Conservation (phyloP, 2,888 invertebrate genomes). For the Strigamia transsilvanica region DNA sequence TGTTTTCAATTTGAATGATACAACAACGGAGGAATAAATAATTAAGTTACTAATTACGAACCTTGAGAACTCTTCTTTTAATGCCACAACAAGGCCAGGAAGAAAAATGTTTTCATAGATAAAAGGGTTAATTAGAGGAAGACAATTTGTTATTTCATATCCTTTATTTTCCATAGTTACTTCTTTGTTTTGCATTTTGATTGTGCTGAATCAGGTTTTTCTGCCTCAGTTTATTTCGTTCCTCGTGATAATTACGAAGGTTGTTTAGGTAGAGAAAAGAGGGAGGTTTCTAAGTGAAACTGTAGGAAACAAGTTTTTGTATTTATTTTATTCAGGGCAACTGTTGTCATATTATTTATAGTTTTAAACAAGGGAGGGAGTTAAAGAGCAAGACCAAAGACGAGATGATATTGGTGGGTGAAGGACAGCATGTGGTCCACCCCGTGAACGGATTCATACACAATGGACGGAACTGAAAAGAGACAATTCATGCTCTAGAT, state of each 20-base stretch:
- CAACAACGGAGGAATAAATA: neutral
- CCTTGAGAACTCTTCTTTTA: slow-evolving; percentile 33
- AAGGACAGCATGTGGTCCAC: slow-evolving; percentile 49
- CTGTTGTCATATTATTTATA: slow-evolving; percentile 28
- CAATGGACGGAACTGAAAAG: slow-evolving; percentile 49
- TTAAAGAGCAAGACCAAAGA: slow-evolving; percentile 15
- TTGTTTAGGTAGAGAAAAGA: slow-evolving; percentile 37
- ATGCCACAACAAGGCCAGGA: slow-evolving; percentile 19
- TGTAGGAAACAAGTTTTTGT: slow-evolving; percentile 2
- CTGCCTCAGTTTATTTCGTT: slow-evolving; percentile 34
- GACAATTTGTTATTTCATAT: neutral
- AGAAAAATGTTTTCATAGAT: neutral
- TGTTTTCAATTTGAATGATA: neutral
- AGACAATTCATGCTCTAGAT: slow-evolving; percentile 46
- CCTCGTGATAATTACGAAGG: slow-evolving; percentile 48
- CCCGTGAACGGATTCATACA: slow-evolving; percentile 35
- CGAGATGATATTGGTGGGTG: slow-evolving; percentile 28
- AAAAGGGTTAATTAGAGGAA: slow-evolving; percentile 45
- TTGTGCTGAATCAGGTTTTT: slow-evolving; percentile 45
- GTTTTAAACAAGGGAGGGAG: slow-evolving; percentile 14
- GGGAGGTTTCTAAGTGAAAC: slow-evolving; percentile 20
- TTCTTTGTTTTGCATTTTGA: slow-evolving; percentile 21
- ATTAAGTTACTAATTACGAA: neutral
- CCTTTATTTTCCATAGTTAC: neutral
- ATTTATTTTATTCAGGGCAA: slow-evolving; percentile 21